Percentiles rank a stretch among this genome's conserved stretches.
Conservation (phyloP, 2,113 vertebrate species). For the Etia nguti region DNA sequence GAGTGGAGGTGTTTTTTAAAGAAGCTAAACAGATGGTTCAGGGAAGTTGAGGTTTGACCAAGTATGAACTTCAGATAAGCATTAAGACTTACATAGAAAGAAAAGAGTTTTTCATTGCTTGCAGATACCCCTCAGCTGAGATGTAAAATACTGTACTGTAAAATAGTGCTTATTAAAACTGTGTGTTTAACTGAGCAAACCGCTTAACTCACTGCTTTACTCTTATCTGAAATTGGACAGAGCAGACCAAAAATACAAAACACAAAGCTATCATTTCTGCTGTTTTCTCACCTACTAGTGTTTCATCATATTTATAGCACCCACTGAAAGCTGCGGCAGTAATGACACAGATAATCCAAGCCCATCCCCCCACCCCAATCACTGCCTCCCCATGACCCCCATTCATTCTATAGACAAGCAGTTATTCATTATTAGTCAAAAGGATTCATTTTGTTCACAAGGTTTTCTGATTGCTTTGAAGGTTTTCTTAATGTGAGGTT, state of each 20-base stretch:
- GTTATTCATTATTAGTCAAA: not conserved
- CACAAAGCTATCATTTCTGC: not conserved
- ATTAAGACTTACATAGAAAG: not conserved
- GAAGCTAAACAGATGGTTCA: not conserved
- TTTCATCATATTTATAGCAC: slow-evolving; percentile 26
- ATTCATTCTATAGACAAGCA: not conserved
- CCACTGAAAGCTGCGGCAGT: slow-evolving; percentile 10
- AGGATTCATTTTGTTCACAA: not conserved
- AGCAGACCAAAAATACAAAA: not conserved
- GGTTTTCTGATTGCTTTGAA: not conserved
- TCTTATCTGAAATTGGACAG: not conserved
- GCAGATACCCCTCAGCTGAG: not conserved
- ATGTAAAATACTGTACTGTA: not conserved
- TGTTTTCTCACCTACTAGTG: not conserved
- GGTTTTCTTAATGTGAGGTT: not conserved
- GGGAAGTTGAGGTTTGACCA: not conserved
- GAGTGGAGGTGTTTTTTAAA: not conserved
- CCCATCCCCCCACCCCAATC: not conserved
- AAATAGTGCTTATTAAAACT: not conserved
- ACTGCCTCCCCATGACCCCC: not conserved
- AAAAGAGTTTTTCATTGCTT: not conserved
- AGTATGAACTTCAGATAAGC: not conserved
- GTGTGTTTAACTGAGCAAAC: not conserved
- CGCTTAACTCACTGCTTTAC: not conserved
- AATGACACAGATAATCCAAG: slow-evolving; percentile 14